Evolutionary conservation across 2,113 vertebrate species (phyloP), one percentile per base, ranked within the genome.

Genomic region (Saccopteryx bilineata): DNA sequence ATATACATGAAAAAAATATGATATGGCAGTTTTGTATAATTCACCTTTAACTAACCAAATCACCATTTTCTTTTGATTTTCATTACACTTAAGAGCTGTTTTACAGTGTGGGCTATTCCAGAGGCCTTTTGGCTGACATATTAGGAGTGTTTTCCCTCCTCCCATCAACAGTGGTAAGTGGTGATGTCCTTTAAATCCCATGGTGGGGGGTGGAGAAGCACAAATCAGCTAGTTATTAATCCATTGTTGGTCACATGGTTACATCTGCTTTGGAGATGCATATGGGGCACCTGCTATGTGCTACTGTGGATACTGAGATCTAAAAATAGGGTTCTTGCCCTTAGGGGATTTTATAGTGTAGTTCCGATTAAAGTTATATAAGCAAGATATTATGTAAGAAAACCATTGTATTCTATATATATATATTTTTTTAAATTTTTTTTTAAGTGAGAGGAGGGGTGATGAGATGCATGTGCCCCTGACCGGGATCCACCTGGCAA

Each of bases 61-160:
- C 50, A 54, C 28, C 46, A 8, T 54, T 69, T 85, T 87, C 50
- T 87, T 86, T 91, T 58, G 18, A 93, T 48, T 78, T 91, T 69
- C 56, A 12, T 79, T 94, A 4, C 14, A 68, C 56, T 92, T 90
- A 19, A 50, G 52, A 74, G 33, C 39, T 66, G 14, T 54, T 82
- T 79, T 63, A 60, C 63, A 74, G 1, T 28, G 80, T 56, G 68
- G 21, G 7, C 66, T 68, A 18, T 28, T 84, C n/a, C 46, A 26
- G 0, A 28, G 15, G 52, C 54, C 9, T 58, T 68, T 58, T 61
- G 79, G 33, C 63, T 68, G 14, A 85, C 33, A 33, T 48, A 7
- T 66, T 60, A 72, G 18, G 46, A 54, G 46, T 63, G 14, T 82
- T 33, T 50, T 84, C 61, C 63, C 13, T 68, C 50, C 7, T 63